Evolutionary conservation across 2,888 invertebrate species (phyloP).

Genomic region (Apomyelois bistriatella): DNA sequence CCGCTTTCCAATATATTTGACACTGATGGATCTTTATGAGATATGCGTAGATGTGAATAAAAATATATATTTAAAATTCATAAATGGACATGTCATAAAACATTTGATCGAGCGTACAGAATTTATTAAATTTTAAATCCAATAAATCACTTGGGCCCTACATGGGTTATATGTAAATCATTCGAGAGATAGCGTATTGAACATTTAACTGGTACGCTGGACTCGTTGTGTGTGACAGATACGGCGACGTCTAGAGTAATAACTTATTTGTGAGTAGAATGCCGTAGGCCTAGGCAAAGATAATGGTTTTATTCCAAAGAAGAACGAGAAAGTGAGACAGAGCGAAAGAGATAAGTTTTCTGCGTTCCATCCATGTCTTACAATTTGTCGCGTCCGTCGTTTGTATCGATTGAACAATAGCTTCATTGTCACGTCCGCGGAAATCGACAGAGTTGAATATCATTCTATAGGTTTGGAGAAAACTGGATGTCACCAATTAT

Average conservation of each 20-base stretch:
- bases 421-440: conserved; percentile 55
- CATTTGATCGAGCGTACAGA: conserved; percentile 30
- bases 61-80: conserved; percentile 16
- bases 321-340: background rate
- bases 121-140: conserved; percentile 37
- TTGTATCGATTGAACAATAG: conserved; percentile 42
- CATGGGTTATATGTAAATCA: conserved; percentile 46
- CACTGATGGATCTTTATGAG: conserved; percentile 12
- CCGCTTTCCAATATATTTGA: conserved; percentile 12
- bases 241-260: conserved; percentile 15
- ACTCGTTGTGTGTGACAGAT: conserved; percentile 21
- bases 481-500: conserved; percentile 30
- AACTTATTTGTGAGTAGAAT: background rate
- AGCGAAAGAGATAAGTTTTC: background rate
- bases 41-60: conserved; percentile 3
- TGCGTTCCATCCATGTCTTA: background rate
- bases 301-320: background rate
- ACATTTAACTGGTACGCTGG: conserved; percentile 28
- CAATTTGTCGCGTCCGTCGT: background rate
- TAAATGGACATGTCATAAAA: conserved; percentile 28
- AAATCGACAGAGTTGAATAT: conserved; percentile 41
- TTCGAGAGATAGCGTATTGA: conserved; percentile 31
- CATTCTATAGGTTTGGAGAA: conserved; percentile 50
- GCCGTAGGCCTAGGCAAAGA: background rate
- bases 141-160: conserved; percentile 51